Evolutionary conservation across 2,888 invertebrate genomes (phyloP), one percentile per base, ranked within the genome.

Genomic region (Cephus rjabovi): DNA sequence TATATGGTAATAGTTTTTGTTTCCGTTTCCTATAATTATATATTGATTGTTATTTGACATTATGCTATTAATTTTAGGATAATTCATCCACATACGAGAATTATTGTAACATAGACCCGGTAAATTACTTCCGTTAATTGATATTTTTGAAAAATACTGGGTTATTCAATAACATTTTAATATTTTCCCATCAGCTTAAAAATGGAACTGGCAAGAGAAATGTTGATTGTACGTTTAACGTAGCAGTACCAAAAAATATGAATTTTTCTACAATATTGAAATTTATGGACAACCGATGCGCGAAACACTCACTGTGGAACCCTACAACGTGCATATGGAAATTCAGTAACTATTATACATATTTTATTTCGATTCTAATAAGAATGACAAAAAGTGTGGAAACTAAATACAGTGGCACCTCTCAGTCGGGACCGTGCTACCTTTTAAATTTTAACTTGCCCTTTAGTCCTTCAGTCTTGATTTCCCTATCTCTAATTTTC

Each of bases 221-320:
- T 6, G 56, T 78, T 35, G 80, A 81, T 23, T 86, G 86, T 76
- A 77, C 76, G 34, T 84, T 83, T 75, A 68, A 75, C 40, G 40
- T 82, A 35, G 33, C 75, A 33, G 37, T 76, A 12, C 11, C 73
- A 23, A 30, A 37, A n/a, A 75, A 75, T 23, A 71, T 30, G n/a
- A 75, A 56, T 76, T 87, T 85, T 74, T 85, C 84, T 69, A 77
- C 84, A 9, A 12, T 76, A 34, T 77, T 85, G 71, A 3, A 3
- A 12, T n/a, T 84, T 33, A 1, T 11, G 30, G 87, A 87, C 77
- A 75, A 76, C 3, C 86, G 87, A 40, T 87, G 87, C 34, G 9
- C 34, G 11, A 30, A 34, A 34, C n/a, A 76, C 9, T 81, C 82
- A 9, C 23, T 85, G 12, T 87, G 87, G 87, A 79, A 84, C 1